These are phyloP conservation scores for Caenorhabditis afra DNA, from an alignment of 2,888 invertebrate genomes.

Conservation along the genomic window DNA sequence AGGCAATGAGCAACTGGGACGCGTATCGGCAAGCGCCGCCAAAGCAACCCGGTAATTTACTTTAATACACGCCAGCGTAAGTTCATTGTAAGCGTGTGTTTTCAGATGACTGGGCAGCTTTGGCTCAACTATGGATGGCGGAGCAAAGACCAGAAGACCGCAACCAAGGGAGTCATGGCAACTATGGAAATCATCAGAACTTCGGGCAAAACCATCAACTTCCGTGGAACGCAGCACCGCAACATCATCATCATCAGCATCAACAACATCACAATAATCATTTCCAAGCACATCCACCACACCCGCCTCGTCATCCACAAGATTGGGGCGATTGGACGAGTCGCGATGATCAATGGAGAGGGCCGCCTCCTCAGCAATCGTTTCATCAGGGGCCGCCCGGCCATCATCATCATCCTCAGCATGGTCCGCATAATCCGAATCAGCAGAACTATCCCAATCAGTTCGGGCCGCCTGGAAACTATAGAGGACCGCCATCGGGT, in stretches of 20 bases:
- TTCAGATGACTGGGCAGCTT: constrained; percentile 77
- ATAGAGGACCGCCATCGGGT: background rate
- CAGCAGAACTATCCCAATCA: background rate
- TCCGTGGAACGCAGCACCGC: background rate
- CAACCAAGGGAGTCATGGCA: background rate
- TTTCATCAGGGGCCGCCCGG: background rate
- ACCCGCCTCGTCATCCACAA: constrained; percentile 14
- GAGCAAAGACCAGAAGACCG: constrained; percentile 53
- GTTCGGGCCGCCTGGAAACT: background rate
- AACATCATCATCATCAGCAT: constrained; percentile 10
- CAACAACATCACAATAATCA: constrained; percentile 5
- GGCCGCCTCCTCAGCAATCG: constrained; percentile 3
- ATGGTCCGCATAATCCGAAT: background rate
- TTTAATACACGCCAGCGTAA: no score
- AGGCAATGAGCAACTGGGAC: constrained; percentile 49
- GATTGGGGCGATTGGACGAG: constrained; percentile 55
- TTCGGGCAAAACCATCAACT: constrained; percentile 18
- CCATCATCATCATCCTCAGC: background rate
- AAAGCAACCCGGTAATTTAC: constrained; percentile 41
- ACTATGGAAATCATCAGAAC: constrained; percentile 4
- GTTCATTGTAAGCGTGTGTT: no score
- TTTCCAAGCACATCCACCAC: background rate
- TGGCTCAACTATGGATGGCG: constrained; percentile 78
- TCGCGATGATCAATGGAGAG: constrained; percentile 25
- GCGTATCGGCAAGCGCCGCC: constrained; percentile 56